phyloP scores from a whole-genome alignment of 2,113 vertebrate genomes.

The Microcebus griseorufus region DNA sequence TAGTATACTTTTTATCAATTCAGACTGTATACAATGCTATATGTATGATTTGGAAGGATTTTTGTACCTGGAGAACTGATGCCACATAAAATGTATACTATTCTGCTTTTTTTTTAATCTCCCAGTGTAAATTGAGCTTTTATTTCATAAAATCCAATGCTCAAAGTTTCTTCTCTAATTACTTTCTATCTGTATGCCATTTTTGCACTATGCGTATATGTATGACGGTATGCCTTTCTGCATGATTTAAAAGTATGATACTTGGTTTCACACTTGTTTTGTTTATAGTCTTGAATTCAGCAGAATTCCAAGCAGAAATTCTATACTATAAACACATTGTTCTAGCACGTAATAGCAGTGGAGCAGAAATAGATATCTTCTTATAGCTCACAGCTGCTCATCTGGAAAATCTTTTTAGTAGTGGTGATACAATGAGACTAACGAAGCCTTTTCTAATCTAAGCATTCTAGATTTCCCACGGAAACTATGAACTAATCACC shows the following conservation, averaged over 20 bases:
- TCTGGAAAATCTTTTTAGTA: not conserved
- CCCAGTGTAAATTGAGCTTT: not conserved
- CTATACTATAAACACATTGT: not conserved
- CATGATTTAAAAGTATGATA: not conserved
- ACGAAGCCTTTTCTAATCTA: not conserved
- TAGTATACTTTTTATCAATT: not conserved
- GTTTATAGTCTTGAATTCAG: constrained; percentile 10
- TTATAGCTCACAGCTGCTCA: not conserved
- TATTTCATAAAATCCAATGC: not conserved
- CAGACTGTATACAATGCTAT: not conserved
- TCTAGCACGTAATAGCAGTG: too few species aligned
- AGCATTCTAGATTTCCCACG: not conserved
- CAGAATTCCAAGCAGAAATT: constrained; percentile 30
- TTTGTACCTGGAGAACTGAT: not conserved
- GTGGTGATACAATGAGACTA: not conserved
- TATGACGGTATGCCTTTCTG: not conserved
- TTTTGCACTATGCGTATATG: not conserved
- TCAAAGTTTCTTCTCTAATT: not conserved
- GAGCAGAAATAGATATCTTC: not conserved
- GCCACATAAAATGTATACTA: not conserved
- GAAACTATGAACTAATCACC: not conserved
- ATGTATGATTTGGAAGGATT: not conserved
- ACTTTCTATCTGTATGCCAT: not conserved
- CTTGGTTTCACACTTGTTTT: not conserved
- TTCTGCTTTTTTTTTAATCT: not conserved